Base-by-base conservation (phyloP, 2,888 invertebrate genomes). In the Alentia gelatinosa region DNA sequence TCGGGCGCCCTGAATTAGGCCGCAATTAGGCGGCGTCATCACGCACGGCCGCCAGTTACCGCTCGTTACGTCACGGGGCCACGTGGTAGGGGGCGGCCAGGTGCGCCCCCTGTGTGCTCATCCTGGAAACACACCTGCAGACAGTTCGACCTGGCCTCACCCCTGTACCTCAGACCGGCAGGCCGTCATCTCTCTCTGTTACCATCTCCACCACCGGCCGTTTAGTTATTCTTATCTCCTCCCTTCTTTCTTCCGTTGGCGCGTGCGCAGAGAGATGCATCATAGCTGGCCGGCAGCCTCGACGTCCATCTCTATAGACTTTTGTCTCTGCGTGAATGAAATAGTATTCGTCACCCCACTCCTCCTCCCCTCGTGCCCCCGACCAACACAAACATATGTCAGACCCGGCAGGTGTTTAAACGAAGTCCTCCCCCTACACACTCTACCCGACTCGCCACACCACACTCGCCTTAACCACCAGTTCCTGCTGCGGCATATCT, bases 41-140 rank as follows among this genome's bases (percentile, higher is more conserved):
- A 79, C 79, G 79, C 79, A 79, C 37, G 19, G 9, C 15, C 37
- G 79, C 37, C 79, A 39, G 5, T 63, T 63, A 26, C 19, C 15
- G 12, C 12, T n/a, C 35, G 39, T 79, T 79, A 79, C 79, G 79
- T 79, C 79, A 79, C 37, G 15, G n/a, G 79, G 79, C 39, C 79
- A 79, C 79, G 23, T 79, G 79, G 39, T 37, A 12, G 1, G 79
- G 19, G 35, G 79, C 19, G 23, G 79, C 79, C 79, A 79, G 79
- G 79, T 79, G 79, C 79, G 79, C 39, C 37, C 15, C 23, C 37
- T 39, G 37, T 39, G n/a, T 15, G 37, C 79, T 5, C 79, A 1
- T 39, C 1, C 74, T n/a, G 74, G n/a, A 56, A n/a, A n/a, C 26
- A 26, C 68, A 68, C 68, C 68, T 68, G 68, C 56, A n/a, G 68